A percentile compares a stretch with the other conserved stretches of the same genome.
These are phyloP conservation scores for Sphaerophoria taeniata DNA, from an alignment of 2,888 invertebrate genomes.

Conservation along the genomic window DNA sequence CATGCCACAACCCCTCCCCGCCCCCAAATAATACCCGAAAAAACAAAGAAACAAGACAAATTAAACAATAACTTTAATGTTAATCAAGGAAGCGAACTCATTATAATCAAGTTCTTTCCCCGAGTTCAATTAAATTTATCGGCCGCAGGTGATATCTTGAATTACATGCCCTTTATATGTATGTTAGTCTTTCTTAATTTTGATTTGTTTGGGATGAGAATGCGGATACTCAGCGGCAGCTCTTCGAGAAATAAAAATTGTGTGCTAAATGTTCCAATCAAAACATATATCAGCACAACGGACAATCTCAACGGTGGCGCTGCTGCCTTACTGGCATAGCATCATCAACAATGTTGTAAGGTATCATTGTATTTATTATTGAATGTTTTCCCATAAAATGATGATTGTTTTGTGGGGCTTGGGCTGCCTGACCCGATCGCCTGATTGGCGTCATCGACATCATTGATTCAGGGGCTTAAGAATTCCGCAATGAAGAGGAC, in stretches of 20 bases:
- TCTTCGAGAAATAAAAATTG: constrained; percentile 37
- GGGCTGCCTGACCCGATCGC: constrained; percentile 9
- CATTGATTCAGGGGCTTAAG: constrained; percentile 51
- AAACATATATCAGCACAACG: constrained; percentile 34
- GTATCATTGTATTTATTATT: constrained; percentile 55
- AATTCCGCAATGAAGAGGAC: constrained; percentile 17
- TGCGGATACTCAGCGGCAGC: not conserved
- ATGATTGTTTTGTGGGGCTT: constrained; percentile 60
- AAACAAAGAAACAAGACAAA: constrained; percentile 31
- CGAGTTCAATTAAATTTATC: constrained; percentile 54
- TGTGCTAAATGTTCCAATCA: constrained; percentile 72
- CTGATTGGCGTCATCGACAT: constrained; percentile 60
- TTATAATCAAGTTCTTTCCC: constrained; percentile 53
- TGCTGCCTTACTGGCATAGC: too few species aligned
- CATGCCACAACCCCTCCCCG: too few species aligned
- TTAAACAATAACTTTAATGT: constrained; percentile 46
- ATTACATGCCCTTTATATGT: constrained; percentile 38
- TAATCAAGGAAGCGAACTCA: constrained; percentile 46
- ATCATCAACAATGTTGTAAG: constrained; percentile 1
- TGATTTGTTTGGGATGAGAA: too few species aligned
- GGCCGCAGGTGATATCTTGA: constrained; percentile 62
- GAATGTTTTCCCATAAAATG: constrained; percentile 64
- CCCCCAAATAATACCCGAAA: constrained; percentile 16
- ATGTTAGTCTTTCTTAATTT: too few species aligned
- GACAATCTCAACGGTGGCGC: not conserved